These are phyloP conservation scores for Polietes domitor DNA, from an alignment of 2,888 invertebrate genomes.

Conservation along the genomic window DNA sequence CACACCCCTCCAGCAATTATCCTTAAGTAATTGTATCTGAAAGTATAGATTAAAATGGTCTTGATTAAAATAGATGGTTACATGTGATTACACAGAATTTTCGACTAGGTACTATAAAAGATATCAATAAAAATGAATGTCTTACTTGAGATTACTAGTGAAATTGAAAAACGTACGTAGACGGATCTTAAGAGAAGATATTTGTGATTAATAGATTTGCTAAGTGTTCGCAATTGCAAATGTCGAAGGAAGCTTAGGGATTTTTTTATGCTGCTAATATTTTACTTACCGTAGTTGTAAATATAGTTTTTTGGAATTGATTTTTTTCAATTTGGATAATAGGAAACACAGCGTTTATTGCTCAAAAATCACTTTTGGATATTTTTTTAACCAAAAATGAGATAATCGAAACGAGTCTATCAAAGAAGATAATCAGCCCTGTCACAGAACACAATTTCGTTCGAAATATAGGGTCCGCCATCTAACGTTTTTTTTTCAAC, in stretches of 20 bases:
- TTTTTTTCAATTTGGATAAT: too few species aligned
- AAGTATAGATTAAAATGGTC: constrained; percentile 19
- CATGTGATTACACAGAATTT: background rate
- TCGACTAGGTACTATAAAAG: background rate
- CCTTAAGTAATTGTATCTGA: constrained; percentile 43
- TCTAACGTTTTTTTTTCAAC: too few species aligned
- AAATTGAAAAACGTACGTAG: background rate
- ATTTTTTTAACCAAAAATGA: too few species aligned
- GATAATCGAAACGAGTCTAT: too few species aligned
- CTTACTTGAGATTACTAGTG: background rate
- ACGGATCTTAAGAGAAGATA: background rate
- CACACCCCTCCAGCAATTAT: constrained; percentile 40
- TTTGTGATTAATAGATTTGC: background rate
- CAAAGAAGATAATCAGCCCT: too few species aligned
- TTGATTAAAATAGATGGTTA: constrained; percentile 32
- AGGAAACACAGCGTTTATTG: too few species aligned
- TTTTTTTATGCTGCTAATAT: too few species aligned
- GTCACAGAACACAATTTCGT: too few species aligned
- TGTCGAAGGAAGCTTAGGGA: background rate
- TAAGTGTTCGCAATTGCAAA: background rate
- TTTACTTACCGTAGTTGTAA: too few species aligned
- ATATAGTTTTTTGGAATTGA: too few species aligned
- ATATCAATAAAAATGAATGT: constrained; percentile 11
- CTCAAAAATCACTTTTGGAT: too few species aligned
- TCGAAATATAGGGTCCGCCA: too few species aligned